Conservation (phyloP, 53 echinoderm and acorn worm species). For the Echinometra lucunter region DNA sequence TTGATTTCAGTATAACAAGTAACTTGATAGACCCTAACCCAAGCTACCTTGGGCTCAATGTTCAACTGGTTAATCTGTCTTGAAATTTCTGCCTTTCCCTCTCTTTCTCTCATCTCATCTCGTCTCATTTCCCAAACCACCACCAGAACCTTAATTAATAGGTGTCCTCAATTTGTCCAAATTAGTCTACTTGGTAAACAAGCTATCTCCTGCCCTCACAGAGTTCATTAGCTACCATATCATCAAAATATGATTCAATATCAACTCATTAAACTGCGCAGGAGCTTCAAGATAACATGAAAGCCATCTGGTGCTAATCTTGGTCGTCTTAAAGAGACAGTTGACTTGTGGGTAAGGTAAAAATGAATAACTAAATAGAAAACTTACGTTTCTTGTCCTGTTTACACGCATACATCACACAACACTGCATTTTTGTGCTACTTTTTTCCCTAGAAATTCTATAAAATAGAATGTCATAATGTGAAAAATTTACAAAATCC, state of each 20-base stretch:
- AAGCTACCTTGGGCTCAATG: too few relatives aligned
- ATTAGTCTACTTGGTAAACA: slow-evolving; percentile 64
- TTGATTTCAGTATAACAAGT: too few relatives aligned
- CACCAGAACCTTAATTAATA: slow-evolving; percentile 38
- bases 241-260: slow-evolving; percentile 63
- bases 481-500: too few relatives aligned
- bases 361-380: too few relatives aligned
- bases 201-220: neutral
- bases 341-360: neutral
- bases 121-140: neutral
- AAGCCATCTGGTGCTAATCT: slow-evolving; percentile 33
- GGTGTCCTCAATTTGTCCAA: slow-evolving; percentile 57
- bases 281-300: neutral
- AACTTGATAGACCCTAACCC: too few relatives aligned
- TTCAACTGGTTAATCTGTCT: neutral
- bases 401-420: too few relatives aligned
- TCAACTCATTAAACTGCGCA: slow-evolving; percentile 55
- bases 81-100: neutral
- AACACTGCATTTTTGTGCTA: too few relatives aligned
- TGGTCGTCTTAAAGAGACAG: neutral
- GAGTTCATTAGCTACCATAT: slow-evolving; percentile 37
- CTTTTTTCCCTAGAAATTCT: too few relatives aligned
- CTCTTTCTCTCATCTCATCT: neutral
- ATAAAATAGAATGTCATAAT: too few relatives aligned
- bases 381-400: too few relatives aligned